A percentile compares a stretch with the other conserved stretches of the same genome.
These are phyloP conservation scores for Perognathus longimembris DNA, from an alignment of 2,113 vertebrate genomes.

Conservation along the genomic window DNA sequence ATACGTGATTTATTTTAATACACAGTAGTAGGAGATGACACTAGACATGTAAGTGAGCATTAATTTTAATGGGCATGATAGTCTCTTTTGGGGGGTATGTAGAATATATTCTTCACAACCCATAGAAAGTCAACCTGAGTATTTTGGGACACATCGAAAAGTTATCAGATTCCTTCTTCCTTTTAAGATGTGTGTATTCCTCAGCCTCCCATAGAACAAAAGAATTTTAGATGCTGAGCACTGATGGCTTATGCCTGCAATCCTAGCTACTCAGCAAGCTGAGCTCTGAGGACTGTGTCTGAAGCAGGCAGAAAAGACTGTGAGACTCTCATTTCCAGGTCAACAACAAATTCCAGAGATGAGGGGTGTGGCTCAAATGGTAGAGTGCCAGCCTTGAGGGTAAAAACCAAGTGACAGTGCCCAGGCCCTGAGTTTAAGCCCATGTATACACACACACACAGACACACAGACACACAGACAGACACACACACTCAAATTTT, in stretches of 20 bases:
- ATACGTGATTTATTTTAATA: background rate
- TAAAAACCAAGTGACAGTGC: too few species aligned
- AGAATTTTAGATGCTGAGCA: background rate
- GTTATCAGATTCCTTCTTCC: background rate
- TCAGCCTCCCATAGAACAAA: background rate
- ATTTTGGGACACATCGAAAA: background rate
- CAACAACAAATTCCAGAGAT: too few species aligned
- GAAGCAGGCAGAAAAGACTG: too few species aligned
- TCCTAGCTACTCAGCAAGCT: too few species aligned
- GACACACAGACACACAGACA: too few species aligned
- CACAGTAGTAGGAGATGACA: background rate
- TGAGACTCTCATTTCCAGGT: too few species aligned
- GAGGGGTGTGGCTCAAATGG: too few species aligned
- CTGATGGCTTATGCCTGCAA: too few species aligned
- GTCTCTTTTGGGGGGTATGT: background rate
- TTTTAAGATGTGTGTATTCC: background rate
- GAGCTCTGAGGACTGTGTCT: too few species aligned
- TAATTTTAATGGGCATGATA: background rate
- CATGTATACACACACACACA: too few species aligned
- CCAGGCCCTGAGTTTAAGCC: too few species aligned
- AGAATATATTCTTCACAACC: background rate
- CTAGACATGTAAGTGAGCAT: background rate
- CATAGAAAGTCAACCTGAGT: background rate
- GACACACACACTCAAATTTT: background rate
- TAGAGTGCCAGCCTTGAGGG: too few species aligned